These are phyloP conservation scores for Odobenus rosmarus DNA, from an alignment of 2,113 vertebrate species.

Conservation along the genomic window DNA sequence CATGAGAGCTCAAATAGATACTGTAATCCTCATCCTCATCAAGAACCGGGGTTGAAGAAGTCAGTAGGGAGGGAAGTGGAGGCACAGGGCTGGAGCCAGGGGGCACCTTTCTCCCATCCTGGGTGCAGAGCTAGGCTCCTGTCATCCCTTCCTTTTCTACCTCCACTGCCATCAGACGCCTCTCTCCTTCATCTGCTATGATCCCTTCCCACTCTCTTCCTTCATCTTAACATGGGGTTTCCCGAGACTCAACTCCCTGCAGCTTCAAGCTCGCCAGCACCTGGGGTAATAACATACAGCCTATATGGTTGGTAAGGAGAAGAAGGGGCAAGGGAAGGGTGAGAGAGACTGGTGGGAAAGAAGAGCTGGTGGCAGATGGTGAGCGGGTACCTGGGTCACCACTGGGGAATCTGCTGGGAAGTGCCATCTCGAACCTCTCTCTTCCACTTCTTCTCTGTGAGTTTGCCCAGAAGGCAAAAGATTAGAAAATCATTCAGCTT, in stretches of 20 bases:
- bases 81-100: neutral
- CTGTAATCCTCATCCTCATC: neutral
- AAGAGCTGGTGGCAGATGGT: neutral
- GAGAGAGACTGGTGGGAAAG: neutral
- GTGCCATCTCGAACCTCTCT: neutral
- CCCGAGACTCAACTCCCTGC: neutral
- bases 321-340: neutral
- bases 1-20: neutral
- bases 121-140: neutral
- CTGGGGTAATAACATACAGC: neutral
- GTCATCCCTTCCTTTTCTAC: neutral
- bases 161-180: fast-evolving
- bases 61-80: neutral
- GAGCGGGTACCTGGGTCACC: neutral
- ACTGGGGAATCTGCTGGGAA: too few relatives aligned
- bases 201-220: neutral
- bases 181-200: neutral
- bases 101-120: neutral
- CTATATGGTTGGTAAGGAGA: neutral
- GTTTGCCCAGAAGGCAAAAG: neutral
- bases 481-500: neutral
- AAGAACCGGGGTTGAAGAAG: neutral
- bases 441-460: neutral
- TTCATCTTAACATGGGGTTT: neutral
- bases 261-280: neutral